Evolutionary conservation across 2,113 vertebrate genomes (phyloP), one percentile per base, ranked within the genome.

Genomic region (Sinocyclocheilus anophthalmus): DNA sequence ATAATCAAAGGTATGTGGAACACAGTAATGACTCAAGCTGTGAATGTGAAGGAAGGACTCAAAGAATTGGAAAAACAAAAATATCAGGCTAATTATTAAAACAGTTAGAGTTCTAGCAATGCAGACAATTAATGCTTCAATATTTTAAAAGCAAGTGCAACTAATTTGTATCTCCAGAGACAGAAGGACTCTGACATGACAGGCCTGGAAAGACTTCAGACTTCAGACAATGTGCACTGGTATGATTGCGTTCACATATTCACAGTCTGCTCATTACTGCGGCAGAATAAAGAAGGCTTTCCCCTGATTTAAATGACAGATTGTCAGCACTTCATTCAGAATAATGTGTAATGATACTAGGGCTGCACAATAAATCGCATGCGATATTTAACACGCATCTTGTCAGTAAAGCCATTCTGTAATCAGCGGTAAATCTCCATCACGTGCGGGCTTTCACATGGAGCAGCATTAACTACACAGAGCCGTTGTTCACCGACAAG

Each of bases 161-260:
- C 18, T 20, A 9, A 26, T 76, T 55, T 55, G 26, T 9, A 22
- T 55, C 16, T 30, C 4, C n/a, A 22, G 9, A 13, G 18, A 16
- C 20, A 45, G 26, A 78, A 78, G 33, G 16, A 37, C 20, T 61
- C 12, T 79, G 37, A 81, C 14, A 63, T 80, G 37, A 42, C 57
- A 45, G 76, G 53, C 37, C 50, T 78, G 53, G 30, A 78, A 78
- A 59, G 33, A 63, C 57, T 45, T 61, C 16, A 80, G 33, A 79
- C 33, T 61, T 37, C 39, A 59, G 30, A 39, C 30, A 79, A 59
- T 39, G 18, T 59, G 76, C 30, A 37, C 53, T n/a, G 18, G 11
- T 48, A 48, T 24, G 77, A 80, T 42, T 63, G 11, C 6, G 9
- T 14, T 80, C 33, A 79, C 33, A 79, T 79, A 57, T 57, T 55